Conservation (phyloP, 1,140 invertebrate species). For the Arion vulgaris region DNA sequence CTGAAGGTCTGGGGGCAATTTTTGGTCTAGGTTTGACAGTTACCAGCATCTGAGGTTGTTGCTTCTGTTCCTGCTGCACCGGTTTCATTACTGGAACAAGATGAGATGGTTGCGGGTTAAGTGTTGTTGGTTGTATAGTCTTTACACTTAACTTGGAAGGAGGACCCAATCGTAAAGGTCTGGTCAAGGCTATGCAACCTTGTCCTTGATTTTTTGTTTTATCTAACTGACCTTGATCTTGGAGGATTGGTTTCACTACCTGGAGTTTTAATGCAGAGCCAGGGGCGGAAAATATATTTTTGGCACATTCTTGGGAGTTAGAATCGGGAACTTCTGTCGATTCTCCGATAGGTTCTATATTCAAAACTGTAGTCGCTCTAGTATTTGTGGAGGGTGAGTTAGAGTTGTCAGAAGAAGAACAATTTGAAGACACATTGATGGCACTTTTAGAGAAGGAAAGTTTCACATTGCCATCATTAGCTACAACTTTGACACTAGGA, state of each 20-base stretch:
- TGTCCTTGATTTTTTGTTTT: not conserved
- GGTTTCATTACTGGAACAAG: not conserved
- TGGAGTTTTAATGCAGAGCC: slow-evolving; percentile 1
- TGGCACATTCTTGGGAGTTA: too few species aligned
- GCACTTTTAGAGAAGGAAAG: not conserved
- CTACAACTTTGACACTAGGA: not conserved
- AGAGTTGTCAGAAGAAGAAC: not conserved
- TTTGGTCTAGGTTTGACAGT: not conserved
- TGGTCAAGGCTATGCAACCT: slow-evolving; percentile 4
- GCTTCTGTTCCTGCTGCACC: not conserved
- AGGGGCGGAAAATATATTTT: not conserved
- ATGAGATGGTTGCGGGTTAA: not conserved
- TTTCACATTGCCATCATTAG: not conserved
- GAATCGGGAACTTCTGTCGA: too few species aligned
- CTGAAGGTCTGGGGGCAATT: not conserved
- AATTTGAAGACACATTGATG: not conserved
- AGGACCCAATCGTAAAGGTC: slow-evolving; percentile 1
- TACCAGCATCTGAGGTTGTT: not conserved
- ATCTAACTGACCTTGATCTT: not conserved
- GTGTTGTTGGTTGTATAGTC: not conserved
- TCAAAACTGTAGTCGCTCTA: not conserved
- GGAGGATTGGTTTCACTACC: not conserved
- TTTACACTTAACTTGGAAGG: not conserved
- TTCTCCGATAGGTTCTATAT: too few species aligned
- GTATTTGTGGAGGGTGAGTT: not conserved